Percentiles rank a stretch among this genome's conserved stretches.
phyloP scores from a whole-genome alignment of 53 echinoderm and acorn worm genomes.

The Echinometra lucunter region DNA sequence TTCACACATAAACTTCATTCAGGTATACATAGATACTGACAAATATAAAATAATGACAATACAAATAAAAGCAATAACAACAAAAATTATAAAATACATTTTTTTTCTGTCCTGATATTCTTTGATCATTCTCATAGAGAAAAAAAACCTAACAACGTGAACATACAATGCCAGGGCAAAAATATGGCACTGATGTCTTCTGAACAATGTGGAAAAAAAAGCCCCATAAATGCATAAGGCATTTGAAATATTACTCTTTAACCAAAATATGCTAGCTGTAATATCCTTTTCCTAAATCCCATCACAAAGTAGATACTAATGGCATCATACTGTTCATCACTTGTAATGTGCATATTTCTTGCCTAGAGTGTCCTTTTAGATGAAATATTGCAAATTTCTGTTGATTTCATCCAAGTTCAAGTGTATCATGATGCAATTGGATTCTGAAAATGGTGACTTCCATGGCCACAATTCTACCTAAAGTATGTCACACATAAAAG shows the following conservation, averaged over 20 bases:
- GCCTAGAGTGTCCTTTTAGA: not conserved
- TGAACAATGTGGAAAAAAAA: not conserved
- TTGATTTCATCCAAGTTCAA: not conserved
- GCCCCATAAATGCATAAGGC: not conserved
- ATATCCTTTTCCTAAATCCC: not conserved
- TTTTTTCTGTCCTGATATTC: not conserved
- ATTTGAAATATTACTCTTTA: not conserved
- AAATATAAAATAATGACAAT: not conserved
- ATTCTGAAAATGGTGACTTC: not conserved
- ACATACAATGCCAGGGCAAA: not conserved
- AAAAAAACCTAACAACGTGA: not conserved
- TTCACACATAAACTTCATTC: not conserved
- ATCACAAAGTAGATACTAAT: not conserved
- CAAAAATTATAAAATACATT: not conserved
- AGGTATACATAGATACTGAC: conserved; percentile 20
- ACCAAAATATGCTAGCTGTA: not conserved
- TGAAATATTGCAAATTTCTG: not conserved
- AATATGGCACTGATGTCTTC: not conserved
- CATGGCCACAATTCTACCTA: not conserved
- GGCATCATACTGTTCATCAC: not conserved
- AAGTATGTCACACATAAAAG: not conserved
- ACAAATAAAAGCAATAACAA: not conserved
- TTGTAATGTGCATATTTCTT: not conserved
- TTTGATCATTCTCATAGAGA: not conserved
- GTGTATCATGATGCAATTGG: not conserved